A percentile compares a stretch with the other conserved stretches of the same genome.
Conservation (phyloP, 1,140 invertebrate genomes). For the Drosophila orena region DNA sequence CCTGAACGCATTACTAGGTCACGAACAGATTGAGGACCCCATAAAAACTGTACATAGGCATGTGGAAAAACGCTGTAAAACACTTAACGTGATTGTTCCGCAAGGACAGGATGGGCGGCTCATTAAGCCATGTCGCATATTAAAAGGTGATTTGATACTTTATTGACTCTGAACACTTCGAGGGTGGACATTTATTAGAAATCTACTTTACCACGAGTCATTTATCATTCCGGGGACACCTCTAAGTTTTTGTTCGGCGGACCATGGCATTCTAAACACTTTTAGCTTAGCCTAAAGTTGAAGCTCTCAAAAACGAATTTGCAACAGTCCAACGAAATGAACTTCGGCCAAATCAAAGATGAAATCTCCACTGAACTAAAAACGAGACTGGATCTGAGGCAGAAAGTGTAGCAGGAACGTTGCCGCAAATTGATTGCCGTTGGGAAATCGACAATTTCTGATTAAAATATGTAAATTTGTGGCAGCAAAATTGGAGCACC, state of each 20-base stretch:
- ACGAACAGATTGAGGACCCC: constrained; percentile 30
- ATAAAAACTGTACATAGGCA: constrained; percentile 37
- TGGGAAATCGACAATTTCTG: constrained; percentile 38
- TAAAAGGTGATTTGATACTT: constrained; percentile 67
- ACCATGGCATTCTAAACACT: constrained; percentile 26
- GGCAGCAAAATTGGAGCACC: constrained; percentile 24
- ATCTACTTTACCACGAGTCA: constrained; percentile 24
- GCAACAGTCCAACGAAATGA: constrained; percentile 20
- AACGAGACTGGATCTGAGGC: constrained; percentile 6
- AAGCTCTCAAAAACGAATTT: constrained; percentile 3
- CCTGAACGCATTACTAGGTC: constrained; percentile 35
- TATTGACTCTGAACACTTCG: constrained; percentile 47
- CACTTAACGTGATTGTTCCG: constrained; percentile 43
- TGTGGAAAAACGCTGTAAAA: constrained; percentile 47
- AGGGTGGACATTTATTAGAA: constrained; percentile 31
- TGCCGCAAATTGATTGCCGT: constrained; percentile 25
- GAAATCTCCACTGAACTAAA: constrained; percentile 9
- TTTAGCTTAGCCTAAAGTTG: constrained; percentile 10
- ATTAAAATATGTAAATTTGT: constrained; percentile 37
- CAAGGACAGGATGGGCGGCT: constrained; percentile 12
- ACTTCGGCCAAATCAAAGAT: constrained; percentile 18
- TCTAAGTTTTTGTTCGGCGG: constrained; percentile 22
- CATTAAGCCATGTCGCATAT: constrained; percentile 58
- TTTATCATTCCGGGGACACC: constrained; percentile 52
- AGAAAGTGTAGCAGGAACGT: neutral